Evolutionary conservation across 2,797 vertebrate genomes (phyloP).

Genomic region (Eleutherodactylus coqui): DNA sequence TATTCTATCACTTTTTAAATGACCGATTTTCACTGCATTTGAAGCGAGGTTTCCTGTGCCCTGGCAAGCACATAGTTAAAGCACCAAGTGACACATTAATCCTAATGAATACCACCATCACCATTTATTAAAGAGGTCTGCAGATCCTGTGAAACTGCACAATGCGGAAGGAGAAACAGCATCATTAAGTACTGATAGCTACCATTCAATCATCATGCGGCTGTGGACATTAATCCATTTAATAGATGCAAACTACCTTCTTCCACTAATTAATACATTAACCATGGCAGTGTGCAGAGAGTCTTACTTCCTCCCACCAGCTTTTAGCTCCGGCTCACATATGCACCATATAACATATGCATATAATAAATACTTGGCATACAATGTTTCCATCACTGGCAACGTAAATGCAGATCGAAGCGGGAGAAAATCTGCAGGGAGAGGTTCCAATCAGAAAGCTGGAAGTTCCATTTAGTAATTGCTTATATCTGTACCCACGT

Average conservation of each 20-base stretch:
- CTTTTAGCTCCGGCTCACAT: not conserved
- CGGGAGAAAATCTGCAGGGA: not conserved
- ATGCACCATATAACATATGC: not conserved
- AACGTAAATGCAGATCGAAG: slow-evolving; percentile 6
- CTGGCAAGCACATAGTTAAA: slow-evolving; percentile 13
- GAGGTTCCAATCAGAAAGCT: slow-evolving; percentile 37
- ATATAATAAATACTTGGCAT: not conserved
- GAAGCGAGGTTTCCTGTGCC: not conserved
- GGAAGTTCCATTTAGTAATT: slow-evolving; percentile 39
- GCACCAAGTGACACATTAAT: slow-evolving; percentile 27
- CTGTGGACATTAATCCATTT: slow-evolving; percentile 46
- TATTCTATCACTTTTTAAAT: not conserved
- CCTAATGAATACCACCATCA: slow-evolving; percentile 34
- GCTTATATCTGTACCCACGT: slow-evolving; percentile 18
- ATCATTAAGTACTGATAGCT: slow-evolving; percentile 45
- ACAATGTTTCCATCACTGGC: not conserved
- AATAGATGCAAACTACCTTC: slow-evolving; percentile 43
- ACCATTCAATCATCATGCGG: slow-evolving; percentile 39
- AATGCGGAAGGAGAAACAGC: slow-evolving; percentile 35
- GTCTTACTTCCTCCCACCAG: not conserved
- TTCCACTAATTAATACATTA: slow-evolving; percentile 44
- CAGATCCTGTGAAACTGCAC: slow-evolving; percentile 30
- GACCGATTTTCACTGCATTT: not conserved
- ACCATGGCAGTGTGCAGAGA: not conserved
- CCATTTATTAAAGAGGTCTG: slow-evolving; percentile 54